A percentile compares a stretch with the other conserved stretches of the same genome.
These are phyloP conservation scores for Chionoecetes opilio DNA, from an alignment of 1,140 invertebrate genomes.

Conservation along the genomic window DNA sequence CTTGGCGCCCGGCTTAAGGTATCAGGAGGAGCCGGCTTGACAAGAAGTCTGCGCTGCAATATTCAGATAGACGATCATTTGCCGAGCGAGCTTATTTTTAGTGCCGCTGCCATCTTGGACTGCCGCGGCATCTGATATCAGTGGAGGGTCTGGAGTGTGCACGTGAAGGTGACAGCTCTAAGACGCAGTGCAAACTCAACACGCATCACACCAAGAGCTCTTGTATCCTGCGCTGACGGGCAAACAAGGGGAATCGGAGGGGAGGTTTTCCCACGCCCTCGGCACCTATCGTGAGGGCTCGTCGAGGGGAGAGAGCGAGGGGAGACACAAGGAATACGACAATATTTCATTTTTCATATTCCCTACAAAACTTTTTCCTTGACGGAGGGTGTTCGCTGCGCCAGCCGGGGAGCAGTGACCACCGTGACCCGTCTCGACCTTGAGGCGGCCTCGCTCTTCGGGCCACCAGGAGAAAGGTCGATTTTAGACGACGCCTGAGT, in stretches of 20 bases:
- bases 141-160: background rate
- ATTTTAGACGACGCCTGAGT: constrained; percentile 17
- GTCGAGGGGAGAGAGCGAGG: constrained; percentile 3
- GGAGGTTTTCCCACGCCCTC: constrained; percentile 54
- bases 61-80: background rate
- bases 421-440: background rate
- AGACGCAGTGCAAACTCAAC: constrained; percentile 12
- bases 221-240: constrained; percentile 31
- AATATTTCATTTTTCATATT: constrained; percentile 32
- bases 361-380: constrained; percentile 10
- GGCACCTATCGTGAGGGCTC: constrained; percentile 44
- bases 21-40: constrained; percentile 27
- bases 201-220: background rate
- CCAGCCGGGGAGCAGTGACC: constrained; percentile 1
- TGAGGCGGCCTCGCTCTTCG: constrained; percentile 12
- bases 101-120: background rate
- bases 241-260: constrained; percentile 58
- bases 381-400: background rate
- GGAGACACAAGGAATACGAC: constrained; percentile 18
- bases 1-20: constrained; percentile 18
- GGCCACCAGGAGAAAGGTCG: background rate
- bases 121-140: background rate
- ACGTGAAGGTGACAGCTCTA: constrained; percentile 4
- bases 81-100: background rate
- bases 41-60: constrained; percentile 13